These are phyloP conservation scores for Mixornis gularis DNA, from an alignment of 2,113 vertebrate genomes.

Conservation along the genomic window DNA sequence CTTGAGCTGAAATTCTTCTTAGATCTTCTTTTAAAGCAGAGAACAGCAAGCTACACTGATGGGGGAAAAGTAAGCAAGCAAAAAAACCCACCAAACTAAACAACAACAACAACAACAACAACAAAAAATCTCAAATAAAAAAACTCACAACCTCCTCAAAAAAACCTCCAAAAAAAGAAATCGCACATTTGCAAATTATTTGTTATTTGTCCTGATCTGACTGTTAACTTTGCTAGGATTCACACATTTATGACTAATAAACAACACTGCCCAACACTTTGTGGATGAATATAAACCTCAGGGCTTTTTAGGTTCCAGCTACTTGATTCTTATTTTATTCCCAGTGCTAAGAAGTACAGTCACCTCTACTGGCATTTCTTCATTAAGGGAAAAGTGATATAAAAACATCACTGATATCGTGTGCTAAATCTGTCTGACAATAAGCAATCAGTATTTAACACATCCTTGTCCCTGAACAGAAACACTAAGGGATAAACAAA, in stretches of 20 bases:
- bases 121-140: neutral
- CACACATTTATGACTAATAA: neutral
- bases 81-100: neutral
- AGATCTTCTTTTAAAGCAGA: neutral
- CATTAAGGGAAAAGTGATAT: neutral
- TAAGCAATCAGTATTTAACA: constrained; percentile 20
- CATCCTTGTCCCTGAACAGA: neutral
- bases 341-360: neutral
- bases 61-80: neutral
- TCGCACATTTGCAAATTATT: neutral
- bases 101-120: too few species aligned
- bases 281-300: neutral
- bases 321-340: neutral
- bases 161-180: neutral
- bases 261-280: neutral
- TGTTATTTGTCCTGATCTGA: neutral
- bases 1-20: neutral
- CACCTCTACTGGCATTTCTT: neutral
- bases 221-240: neutral
- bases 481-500: neutral
- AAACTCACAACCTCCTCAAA: too few species aligned
- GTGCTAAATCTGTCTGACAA: neutral
- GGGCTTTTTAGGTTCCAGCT: neutral
- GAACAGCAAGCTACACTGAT: neutral
- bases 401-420: constrained; percentile 8